Evolutionary conservation across 1,140 invertebrate species (phyloP), one percentile per base, ranked within the genome.

Genomic region (Zaprionus gabonicus): DNA sequence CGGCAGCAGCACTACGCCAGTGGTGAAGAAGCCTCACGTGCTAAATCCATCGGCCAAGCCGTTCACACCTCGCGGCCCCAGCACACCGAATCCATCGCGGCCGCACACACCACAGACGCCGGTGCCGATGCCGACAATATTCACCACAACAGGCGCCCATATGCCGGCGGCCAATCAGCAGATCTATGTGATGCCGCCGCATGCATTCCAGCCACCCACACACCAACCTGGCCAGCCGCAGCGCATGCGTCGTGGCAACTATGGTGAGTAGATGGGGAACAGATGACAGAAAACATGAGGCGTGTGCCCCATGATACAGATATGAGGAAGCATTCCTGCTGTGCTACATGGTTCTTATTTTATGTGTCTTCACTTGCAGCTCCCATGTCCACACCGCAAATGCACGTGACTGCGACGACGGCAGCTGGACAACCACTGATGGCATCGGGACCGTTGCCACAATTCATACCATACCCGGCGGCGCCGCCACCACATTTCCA

Each of bases 61-160:
- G 6, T 98, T 98, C 92, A 96, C 96, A 72, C 97, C 97, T n/a
- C 95, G 97, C 90, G 96, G 96, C 93, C 94, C 94, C 44, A 94
- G 93, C 77, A 95, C 94, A 27, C 94, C 94, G 5, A 94, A 94
- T 80, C 94, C 94, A 58, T 94, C 94, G 81, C 93, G 97, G 51
- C 96, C 97, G 27, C 97, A 97, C 87, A 98, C 97, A 12, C 97
- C 97, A 34, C 96, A 97, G 91, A 97, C 97, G 27, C 96, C 96
- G 20, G 96, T 93, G 93, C 93, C 91, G 76, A 78, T 94, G 92
- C 78, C 91, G 71, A 55, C 90, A 70, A 71, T 94, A 60, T 91
- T 85, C 59, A 71, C 92, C 51, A 75, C 82, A 44, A 79, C 85
- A 17, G 82, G 81, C 27, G 64, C 78, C 28, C 86, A 91, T 73